phyloP scores from a whole-genome alignment of 2,888 invertebrate genomes.

The Caenorhabditis afra region DNA sequence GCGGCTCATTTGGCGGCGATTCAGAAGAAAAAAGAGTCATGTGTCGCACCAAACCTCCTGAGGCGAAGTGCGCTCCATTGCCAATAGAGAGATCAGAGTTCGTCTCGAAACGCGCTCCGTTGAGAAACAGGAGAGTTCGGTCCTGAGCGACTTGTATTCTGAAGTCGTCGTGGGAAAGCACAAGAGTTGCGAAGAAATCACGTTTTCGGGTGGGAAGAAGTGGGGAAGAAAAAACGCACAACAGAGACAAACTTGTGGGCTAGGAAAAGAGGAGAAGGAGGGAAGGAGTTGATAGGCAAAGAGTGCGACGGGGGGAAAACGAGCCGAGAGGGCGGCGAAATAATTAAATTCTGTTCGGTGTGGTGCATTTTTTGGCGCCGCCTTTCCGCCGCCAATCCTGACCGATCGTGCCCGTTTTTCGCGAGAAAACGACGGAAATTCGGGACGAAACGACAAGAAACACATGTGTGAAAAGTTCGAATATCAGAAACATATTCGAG shows the following conservation, averaged over 20 bases:
- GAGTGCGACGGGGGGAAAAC: constrained; percentile 37
- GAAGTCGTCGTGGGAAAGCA: too few relatives aligned
- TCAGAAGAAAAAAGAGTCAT: too few relatives aligned
- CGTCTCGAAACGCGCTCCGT: too few relatives aligned
- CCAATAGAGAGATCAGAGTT: too few relatives aligned
- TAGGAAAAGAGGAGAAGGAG: constrained; percentile 3
- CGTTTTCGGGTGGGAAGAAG: constrained; percentile 5
- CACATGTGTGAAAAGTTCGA: constrained; percentile 57
- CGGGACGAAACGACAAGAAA: constrained; percentile 46
- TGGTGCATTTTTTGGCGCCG: constrained; percentile 50
- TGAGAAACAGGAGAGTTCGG: too few relatives aligned
- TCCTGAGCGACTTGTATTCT: too few relatives aligned
- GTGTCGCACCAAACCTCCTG: too few relatives aligned
- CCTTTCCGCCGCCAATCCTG: constrained; percentile 20
- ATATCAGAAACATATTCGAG: constrained; percentile 50
- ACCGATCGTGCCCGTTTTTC: not conserved
- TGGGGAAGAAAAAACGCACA: constrained; percentile 12
- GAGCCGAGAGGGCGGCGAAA: constrained; percentile 49
- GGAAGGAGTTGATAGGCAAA: constrained; percentile 42
- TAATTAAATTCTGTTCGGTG: constrained; percentile 59
- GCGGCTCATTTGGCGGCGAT: not conserved
- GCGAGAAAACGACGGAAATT: constrained; percentile 26
- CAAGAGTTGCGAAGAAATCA: constrained; percentile 20
- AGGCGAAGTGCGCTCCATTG: too few relatives aligned
- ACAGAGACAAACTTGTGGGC: constrained; percentile 38